These are phyloP conservation scores for Osmerus mordax DNA, from an alignment of 2,113 vertebrate species.

Conservation along the genomic window DNA sequence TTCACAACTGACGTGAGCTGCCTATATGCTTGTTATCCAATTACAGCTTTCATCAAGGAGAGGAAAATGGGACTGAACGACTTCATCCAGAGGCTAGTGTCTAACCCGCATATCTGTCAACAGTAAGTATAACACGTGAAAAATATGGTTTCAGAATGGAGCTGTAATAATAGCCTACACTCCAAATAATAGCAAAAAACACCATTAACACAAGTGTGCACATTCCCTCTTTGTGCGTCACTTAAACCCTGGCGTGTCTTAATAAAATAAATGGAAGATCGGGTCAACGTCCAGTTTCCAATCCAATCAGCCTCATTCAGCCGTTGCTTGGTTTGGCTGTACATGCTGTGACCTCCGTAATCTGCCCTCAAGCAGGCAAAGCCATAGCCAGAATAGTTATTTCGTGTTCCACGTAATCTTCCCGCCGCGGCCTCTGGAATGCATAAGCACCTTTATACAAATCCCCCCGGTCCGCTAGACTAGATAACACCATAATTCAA, in stretches of 20 bases:
- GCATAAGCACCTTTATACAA: constrained; percentile 64
- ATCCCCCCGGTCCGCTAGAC: constrained; percentile 61
- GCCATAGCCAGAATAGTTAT: constrained; percentile 53
- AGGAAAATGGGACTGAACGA: constrained; percentile 79
- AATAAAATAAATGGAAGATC: too few relatives aligned
- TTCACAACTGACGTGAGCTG: constrained; percentile 29
- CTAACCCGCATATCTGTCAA: constrained; percentile 75
- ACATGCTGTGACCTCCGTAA: constrained; percentile 52
- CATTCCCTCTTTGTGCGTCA: not conserved
- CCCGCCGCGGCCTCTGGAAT: constrained; percentile 17
- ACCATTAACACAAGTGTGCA: not conserved
- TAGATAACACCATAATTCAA: constrained; percentile 59
- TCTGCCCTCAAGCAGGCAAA: constrained; percentile 46
- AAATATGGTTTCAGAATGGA: too few relatives aligned
- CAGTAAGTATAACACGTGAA: constrained; percentile 67
- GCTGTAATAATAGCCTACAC: too few relatives aligned
- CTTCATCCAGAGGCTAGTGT: constrained; percentile 78
- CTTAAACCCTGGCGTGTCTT: not conserved
- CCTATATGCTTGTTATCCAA: constrained; percentile 4
- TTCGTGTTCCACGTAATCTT: constrained; percentile 33
- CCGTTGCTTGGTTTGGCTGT: constrained; percentile 44
- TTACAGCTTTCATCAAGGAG: constrained; percentile 79
- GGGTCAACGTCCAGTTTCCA: constrained; percentile 27
- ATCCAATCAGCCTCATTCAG: constrained; percentile 47
- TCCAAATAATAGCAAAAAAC: too few relatives aligned